Evolutionary conservation across 1,140 invertebrate species (phyloP).

Genomic region (Oncopodura yosiiana): DNA sequence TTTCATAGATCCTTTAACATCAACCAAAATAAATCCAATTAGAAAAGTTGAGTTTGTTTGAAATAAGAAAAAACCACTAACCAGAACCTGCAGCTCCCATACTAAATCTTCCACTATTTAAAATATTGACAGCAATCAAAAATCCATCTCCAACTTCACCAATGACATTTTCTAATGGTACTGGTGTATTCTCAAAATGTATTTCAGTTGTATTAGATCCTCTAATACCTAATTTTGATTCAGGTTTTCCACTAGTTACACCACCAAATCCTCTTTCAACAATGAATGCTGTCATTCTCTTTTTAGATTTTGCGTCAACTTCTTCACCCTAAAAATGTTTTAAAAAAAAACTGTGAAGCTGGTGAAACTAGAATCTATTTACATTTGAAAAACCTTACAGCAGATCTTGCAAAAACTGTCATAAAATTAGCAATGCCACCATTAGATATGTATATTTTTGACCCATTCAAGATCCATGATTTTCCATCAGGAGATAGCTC

Average conservation of each 20-base stretch:
- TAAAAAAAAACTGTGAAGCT: neutral
- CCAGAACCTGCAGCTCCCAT: slow-evolving; percentile 42
- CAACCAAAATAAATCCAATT: neutral
- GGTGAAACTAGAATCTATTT: no score
- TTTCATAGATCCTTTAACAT: slow-evolving; percentile 39
- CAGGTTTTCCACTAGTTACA: slow-evolving; percentile 54
- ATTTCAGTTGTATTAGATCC: slow-evolving; percentile 43
- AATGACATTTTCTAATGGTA: slow-evolving; percentile 57
- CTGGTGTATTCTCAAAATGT: slow-evolving; percentile 56
- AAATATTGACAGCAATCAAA: slow-evolving; percentile 61
- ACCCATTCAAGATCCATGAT: slow-evolving; percentile 54
- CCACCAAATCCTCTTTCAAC: slow-evolving; percentile 61
- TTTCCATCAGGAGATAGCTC: slow-evolving; percentile 48
- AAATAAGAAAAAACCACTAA: slow-evolving; percentile 3
- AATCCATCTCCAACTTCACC: slow-evolving; percentile 57
- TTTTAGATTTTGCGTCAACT: slow-evolving; percentile 6
- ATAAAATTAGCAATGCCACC: slow-evolving; percentile 59
- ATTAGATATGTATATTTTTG: slow-evolving; percentile 63
- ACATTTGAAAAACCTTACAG: no score
- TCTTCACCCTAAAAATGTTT: slow-evolving; percentile 16
- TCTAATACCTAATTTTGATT: slow-evolving; percentile 64
- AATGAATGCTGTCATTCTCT: slow-evolving; percentile 55
- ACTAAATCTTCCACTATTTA: slow-evolving; percentile 54
- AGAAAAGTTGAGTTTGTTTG: neutral
- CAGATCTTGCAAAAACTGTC: slow-evolving; percentile 57